phyloP scores from a whole-genome alignment of 2,797 vertebrate genomes.

The Typhlichthys eigenmanni region DNA sequence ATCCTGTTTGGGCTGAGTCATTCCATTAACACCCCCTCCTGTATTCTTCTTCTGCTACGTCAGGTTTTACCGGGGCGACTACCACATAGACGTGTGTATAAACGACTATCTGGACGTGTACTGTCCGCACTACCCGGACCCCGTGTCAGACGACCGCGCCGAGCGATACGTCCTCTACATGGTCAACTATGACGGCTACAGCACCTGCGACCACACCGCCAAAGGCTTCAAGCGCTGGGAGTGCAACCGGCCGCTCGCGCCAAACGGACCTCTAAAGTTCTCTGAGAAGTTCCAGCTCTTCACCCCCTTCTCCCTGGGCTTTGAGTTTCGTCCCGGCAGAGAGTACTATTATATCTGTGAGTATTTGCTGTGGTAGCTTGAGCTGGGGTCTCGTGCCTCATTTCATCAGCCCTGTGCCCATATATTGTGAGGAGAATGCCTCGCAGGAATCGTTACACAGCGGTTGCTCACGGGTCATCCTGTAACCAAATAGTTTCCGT shows the following conservation, averaged over 20 bases:
- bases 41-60: background rate
- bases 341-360: constrained; percentile 96
- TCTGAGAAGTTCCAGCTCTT: constrained; percentile 99
- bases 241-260: constrained; percentile 93
- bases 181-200: constrained; percentile 99
- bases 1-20: background rate
- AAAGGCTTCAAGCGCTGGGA: constrained; percentile 99
- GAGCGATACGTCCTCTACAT: constrained; percentile 97
- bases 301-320: constrained; percentile 96
- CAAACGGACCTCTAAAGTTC: constrained; percentile 95
- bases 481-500: background rate
- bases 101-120: constrained; percentile 98
- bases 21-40: background rate
- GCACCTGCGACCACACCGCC: constrained; percentile 93
- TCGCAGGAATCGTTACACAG: background rate
- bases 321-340: constrained; percentile 96
- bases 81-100: constrained; percentile 97
- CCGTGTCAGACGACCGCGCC: constrained; percentile 86
- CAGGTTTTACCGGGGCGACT: constrained; percentile 93
- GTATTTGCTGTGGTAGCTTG: constrained; percentile 27
- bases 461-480: background rate
- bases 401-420: no score
- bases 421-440: background rate
- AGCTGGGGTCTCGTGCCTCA: no score
- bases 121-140: constrained; percentile 91